Conservation (phyloP, 2,797 vertebrate genomes). For the Lateolabrax maculatus region DNA sequence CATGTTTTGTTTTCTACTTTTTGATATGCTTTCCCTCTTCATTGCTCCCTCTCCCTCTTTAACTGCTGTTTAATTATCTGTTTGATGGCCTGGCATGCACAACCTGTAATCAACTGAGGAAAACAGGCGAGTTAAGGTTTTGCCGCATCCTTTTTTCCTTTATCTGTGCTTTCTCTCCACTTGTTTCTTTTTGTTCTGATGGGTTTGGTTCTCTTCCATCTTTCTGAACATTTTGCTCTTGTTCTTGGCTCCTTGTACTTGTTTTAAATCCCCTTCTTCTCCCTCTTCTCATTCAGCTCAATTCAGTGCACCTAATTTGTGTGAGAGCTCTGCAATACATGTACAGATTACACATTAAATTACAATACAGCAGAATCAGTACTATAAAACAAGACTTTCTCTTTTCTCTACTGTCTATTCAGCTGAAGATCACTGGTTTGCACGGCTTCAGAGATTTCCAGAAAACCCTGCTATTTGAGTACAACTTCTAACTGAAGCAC, state of each 20-base stretch:
- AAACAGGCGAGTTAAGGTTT: slow-evolving; percentile 57
- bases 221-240: slow-evolving; percentile 24
- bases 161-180: slow-evolving; percentile 56
- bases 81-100: slow-evolving; percentile 61
- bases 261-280: background rate
- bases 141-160: slow-evolving; percentile 63
- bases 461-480: slow-evolving; percentile 56
- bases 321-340: slow-evolving; percentile 1
- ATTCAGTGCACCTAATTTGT: slow-evolving; percentile 16
- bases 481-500: slow-evolving; percentile 39
- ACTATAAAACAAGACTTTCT: slow-evolving; percentile 20
- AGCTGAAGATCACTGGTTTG: slow-evolving; percentile 42
- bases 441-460: slow-evolving; percentile 36
- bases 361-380: slow-evolving; percentile 21
- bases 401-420: slow-evolving; percentile 24
- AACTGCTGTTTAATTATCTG: slow-evolving; percentile 75
- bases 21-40: slow-evolving; percentile 58
- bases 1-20: slow-evolving; percentile 66
- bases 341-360: slow-evolving; percentile 27
- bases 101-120: slow-evolving; percentile 69
- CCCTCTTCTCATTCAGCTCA: slow-evolving; percentile 10
- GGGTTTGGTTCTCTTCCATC: slow-evolving; percentile 33
- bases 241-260: slow-evolving; percentile 12
- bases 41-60: slow-evolving; percentile 61
- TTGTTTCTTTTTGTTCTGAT: slow-evolving; percentile 54